Percentiles rank a stretch among this genome's conserved stretches.
Evolutionary conservation across 2,888 invertebrate species (phyloP).

Genomic region (Nymphalis urticae): DNA sequence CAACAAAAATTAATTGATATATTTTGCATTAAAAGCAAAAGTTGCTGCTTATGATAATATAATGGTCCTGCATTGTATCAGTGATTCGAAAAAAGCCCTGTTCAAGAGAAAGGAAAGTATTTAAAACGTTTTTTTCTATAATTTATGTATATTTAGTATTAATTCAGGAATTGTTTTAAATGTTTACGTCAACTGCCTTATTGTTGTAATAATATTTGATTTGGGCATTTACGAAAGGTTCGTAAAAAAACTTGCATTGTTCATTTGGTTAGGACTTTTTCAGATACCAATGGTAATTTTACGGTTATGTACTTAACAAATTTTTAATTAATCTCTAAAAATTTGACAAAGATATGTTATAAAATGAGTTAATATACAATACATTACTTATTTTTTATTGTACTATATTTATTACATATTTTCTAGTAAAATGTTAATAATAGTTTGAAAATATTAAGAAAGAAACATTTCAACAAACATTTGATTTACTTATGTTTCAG

Average conservation of each 20-base stretch:
- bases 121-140: not conserved
- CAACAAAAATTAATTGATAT: too few species aligned
- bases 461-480: not conserved
- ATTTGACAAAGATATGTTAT: not conserved
- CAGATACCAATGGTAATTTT: not conserved
- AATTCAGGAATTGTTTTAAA: constrained; percentile 34
- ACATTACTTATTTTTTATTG: too few species aligned
- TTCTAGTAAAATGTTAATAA: too few species aligned
- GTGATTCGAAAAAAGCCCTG: too few species aligned
- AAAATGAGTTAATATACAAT: not conserved
- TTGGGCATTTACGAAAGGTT: constrained; percentile 6
- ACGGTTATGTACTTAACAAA: too few species aligned
- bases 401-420: too few species aligned
- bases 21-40: too few species aligned
- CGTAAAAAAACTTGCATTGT: constrained; percentile 31
- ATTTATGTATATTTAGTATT: not conserved
- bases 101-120: too few species aligned
- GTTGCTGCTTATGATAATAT: too few species aligned
- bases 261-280: constrained; percentile 22
- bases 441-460: too few species aligned
- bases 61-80: too few species aligned
- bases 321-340: too few species aligned
- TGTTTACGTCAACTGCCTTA: constrained; percentile 6
- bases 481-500: constrained; percentile 45
- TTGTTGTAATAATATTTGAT: constrained; percentile 7